phyloP scores from a whole-genome alignment of 1,140 invertebrate genomes.

The Augochlora pura region DNA sequence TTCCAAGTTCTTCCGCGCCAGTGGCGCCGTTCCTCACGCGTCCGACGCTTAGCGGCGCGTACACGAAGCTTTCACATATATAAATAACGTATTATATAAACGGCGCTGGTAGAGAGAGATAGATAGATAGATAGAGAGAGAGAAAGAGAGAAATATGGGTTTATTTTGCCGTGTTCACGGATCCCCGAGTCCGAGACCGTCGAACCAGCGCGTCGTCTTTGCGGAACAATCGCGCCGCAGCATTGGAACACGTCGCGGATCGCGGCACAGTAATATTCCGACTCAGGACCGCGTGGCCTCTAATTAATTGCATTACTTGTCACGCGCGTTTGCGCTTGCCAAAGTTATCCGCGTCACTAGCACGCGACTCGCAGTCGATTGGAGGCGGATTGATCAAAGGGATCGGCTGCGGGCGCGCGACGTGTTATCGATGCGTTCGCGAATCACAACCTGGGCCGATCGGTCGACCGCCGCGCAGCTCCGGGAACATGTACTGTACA shows the following conservation, averaged over 20 bases:
- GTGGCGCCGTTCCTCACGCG: no score
- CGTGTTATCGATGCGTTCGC: slow-evolving; percentile 9
- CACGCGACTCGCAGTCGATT: slow-evolving; percentile 18
- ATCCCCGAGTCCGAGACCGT: no score
- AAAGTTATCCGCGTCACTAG: slow-evolving; percentile 37
- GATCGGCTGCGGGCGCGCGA: background rate
- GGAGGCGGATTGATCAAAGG: slow-evolving; percentile 36
- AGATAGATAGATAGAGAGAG: no score
- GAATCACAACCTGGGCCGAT: background rate
- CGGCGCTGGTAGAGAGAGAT: no score
- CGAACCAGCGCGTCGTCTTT: background rate
- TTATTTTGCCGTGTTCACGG: background rate
- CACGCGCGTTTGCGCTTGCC: slow-evolving; percentile 43
- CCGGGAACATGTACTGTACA: no score
- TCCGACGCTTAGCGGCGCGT: no score
- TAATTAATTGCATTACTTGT: slow-evolving; percentile 50
- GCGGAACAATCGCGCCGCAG: background rate
- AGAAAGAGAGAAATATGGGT: no score
- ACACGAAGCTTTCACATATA: no score
- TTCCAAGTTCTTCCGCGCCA: no score
- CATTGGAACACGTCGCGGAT: background rate
- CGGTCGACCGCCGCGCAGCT: no score
- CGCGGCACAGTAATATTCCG: background rate
- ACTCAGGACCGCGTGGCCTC: slow-evolving; percentile 14
- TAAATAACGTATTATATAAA: no score